Percentiles rank a stretch among this genome's conserved stretches.
These are phyloP conservation scores for Eriosoma lanigerum DNA, from an alignment of 1,140 invertebrate genomes.

Conservation along the genomic window DNA sequence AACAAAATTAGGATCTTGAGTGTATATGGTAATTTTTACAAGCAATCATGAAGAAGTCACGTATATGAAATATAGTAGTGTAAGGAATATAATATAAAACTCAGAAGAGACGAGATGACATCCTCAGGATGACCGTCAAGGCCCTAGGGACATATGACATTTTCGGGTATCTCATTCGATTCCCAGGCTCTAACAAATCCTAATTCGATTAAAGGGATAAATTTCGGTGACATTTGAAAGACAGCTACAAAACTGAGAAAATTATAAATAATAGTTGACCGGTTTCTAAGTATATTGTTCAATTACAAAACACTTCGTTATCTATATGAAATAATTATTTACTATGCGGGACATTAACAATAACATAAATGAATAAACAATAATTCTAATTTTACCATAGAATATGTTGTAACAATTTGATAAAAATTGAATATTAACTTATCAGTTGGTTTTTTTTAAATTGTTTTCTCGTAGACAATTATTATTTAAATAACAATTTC, in stretches of 20 bases:
- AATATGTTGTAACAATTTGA: too few species aligned
- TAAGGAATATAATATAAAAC: background rate
- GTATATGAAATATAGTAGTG: background rate
- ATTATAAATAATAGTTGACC: background rate
- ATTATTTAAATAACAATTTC: too few species aligned
- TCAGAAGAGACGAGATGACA: background rate
- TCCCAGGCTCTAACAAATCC: background rate
- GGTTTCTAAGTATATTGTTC: too few species aligned
- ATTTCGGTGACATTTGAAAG: background rate
- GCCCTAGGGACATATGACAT: background rate
- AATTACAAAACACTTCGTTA: too few species aligned
- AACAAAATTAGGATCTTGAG: too few species aligned
- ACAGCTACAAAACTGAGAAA: background rate
- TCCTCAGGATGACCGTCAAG: background rate
- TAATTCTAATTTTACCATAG: too few species aligned
- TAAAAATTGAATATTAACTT: too few species aligned
- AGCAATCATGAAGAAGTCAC: background rate
- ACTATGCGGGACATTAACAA: too few species aligned
- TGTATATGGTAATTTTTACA: constrained; percentile 19
- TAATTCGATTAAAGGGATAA: constrained; percentile 23
- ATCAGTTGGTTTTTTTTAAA: too few species aligned
- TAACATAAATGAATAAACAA: too few species aligned
- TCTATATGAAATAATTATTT: too few species aligned
- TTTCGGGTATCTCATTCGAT: background rate
- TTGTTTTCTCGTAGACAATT: too few species aligned